Base-by-base conservation (phyloP, 2,888 invertebrate species). In the Pseudeuparius sepicola region DNA sequence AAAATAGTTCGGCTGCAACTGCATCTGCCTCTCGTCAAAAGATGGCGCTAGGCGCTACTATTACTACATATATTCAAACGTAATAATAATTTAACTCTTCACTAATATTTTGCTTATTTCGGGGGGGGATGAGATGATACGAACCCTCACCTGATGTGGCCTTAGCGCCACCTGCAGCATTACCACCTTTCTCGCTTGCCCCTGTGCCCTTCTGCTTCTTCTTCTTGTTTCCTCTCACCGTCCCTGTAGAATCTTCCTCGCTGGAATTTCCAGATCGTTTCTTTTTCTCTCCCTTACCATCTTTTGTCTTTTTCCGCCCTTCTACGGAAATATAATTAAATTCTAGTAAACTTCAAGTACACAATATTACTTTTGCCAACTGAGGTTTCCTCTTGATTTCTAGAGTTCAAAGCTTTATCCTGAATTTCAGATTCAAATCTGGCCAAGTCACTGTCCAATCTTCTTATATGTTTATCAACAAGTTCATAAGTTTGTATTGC, bases 401-500 rank as follows among this genome's bases (percentile, higher is more conserved):
- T 73, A 13, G 78, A 80, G 44, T 75, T 84, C 44, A 86, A 65
- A 2, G 87, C 84, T 65, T 93, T 93, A 56, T 96, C 94, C 61
- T 94, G 94, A 52, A 96, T 85, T 64, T 96, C 94, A 1, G 90
- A 84, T 62, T 97, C 96, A 60, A 97, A 97, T 40, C 93, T 75
- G 1, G 93, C 92, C 55, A 97, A 71, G 68, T 97, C 96, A 36
- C 92, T 89, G 64, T 97, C 97, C 53, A 97, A 68, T 49, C 92
- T 76, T 51, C 96, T 71, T 47, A 97, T 97, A 60, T 97, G 96
- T 61, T 96, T 96, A 62, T 98, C 96, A 20, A 96, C 93, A 63
- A 96, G 67, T 67, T 98, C 97, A 57, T 98, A 98, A 0, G 96
- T 96, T 66, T 96, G 93, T 64, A 94, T 92, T 2, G 97, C 94